These are phyloP conservation scores for Daubentonia madagascariensis DNA, from an alignment of 2,113 vertebrate species.

Conservation along the genomic window DNA sequence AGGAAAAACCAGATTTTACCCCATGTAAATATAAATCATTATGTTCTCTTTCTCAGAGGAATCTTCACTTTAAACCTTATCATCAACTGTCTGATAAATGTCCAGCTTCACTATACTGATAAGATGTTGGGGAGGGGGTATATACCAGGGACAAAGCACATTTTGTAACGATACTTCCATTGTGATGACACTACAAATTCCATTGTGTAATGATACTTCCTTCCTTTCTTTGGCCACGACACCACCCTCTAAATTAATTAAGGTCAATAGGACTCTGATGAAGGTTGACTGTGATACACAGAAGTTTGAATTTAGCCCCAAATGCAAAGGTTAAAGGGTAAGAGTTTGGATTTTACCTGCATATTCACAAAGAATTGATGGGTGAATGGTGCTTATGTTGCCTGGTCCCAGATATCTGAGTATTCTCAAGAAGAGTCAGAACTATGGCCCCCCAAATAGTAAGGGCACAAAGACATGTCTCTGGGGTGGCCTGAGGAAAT, in stretches of 20 bases:
- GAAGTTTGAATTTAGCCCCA: neutral
- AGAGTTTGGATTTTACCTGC: neutral
- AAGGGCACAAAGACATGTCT: neutral
- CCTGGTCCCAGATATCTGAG: neutral
- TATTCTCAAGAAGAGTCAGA: neutral
- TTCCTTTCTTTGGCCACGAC: neutral
- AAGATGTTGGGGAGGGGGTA: neutral
- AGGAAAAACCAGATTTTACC: neutral
- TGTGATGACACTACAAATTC: neutral
- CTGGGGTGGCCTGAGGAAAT: neutral
- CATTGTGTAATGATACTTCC: neutral
- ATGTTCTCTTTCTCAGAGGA: neutral
- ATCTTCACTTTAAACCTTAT: neutral
- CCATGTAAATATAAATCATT: neutral
- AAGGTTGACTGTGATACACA: neutral
- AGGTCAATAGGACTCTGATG: neutral
- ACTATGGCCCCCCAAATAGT: neutral
- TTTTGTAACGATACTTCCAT: neutral
- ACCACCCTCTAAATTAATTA: neutral
- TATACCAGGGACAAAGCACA: neutral
- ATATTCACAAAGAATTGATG: neutral
- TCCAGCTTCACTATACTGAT: neutral
- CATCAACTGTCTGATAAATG: neutral
- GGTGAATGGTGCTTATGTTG: neutral
- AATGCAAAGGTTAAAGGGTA: neutral